Evolutionary conservation across 2,888 invertebrate species (phyloP), one percentile per base, ranked within the genome.

Genomic region (Amblyteles armatorius): DNA sequence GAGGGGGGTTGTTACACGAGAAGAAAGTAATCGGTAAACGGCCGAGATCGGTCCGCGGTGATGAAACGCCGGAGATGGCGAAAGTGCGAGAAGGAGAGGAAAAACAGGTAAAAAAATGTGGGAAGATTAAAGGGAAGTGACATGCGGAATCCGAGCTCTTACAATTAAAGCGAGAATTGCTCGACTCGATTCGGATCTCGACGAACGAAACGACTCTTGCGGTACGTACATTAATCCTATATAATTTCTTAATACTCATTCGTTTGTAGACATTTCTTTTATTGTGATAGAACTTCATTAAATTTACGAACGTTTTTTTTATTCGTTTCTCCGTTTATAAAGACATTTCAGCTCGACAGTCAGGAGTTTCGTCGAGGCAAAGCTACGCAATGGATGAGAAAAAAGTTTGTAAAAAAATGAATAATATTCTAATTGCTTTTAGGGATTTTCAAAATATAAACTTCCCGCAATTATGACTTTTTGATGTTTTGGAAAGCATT

Each of bases 1-100:
- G n/a, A 40, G 22, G 29, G 40, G 50, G 79, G 73, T 33, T 63
- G 60, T n/a, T 26, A 68, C 36, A 48, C 26, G 33, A 72, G 72
- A 83, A 22, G 40, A 63, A 60, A 50, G 74, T 44, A 68, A n/a
- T 50, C 74, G 19, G 50, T 36, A 73, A 83, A 83, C 69, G 73
- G 79, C 29, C n/a, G 65, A 65, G 55, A 63, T 16, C 44, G 65
- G 74, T 83, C 36, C 26, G 50, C 73, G 29, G 68, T 44, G 73
- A 77, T 40, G 69, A 77, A 68, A 57, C 33, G 67, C 26, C 40
- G 33, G 19, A 50, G 40, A 33, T 44, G 60, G 67, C 55, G 36
- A 55, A 44, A 77, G 55, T 40, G 73, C 65, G 65, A 33, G 16
- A 65, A 36, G 29, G 57, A 33, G 50, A 36, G 44, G 13, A 68